Evolutionary conservation across 2,113 vertebrate genomes (phyloP).

Genomic region (Nannobrachium achirus): DNA sequence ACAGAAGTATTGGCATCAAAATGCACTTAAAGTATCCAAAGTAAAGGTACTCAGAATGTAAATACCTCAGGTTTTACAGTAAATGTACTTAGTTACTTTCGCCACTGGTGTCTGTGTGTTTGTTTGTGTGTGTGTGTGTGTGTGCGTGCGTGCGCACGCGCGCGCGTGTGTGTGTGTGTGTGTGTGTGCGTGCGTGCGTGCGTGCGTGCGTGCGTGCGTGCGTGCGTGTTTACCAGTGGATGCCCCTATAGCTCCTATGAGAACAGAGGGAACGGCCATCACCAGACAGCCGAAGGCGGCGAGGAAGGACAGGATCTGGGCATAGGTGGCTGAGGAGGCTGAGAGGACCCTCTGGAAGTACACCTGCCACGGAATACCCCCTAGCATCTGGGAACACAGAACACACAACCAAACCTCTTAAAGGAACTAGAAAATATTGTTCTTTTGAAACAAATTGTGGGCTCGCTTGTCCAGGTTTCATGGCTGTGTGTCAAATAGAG

Average conservation of each 20-base stretch:
- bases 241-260: constrained; percentile 95
- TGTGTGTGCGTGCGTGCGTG: not conserved
- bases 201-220: constrained; percentile 7
- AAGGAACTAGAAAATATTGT: too few species aligned
- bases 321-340: constrained; percentile 95
- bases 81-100: too few species aligned
- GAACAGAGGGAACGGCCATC: constrained; percentile 92
- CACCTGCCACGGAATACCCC: constrained; percentile 97
- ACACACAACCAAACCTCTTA: too few species aligned
- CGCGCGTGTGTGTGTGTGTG: not conserved
- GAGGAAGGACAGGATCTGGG: constrained; percentile 95
- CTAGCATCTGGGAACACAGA: constrained; percentile 89
- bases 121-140: not conserved
- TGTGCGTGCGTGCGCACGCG: constrained; percentile 3
- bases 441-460: too few species aligned
- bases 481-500: too few species aligned
- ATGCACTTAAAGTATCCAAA: too few species aligned
- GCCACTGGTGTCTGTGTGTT: constrained; percentile 7
- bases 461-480: too few species aligned
- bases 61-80: too few species aligned
- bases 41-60: too few species aligned
- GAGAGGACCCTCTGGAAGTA: constrained; percentile 98
- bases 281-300: constrained; percentile 94
- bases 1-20: too few species aligned
- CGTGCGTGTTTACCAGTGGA: constrained; percentile 86